These are phyloP conservation scores for Dolichopus griseipennis DNA, from an alignment of 2,888 invertebrate species.

Conservation along the genomic window DNA sequence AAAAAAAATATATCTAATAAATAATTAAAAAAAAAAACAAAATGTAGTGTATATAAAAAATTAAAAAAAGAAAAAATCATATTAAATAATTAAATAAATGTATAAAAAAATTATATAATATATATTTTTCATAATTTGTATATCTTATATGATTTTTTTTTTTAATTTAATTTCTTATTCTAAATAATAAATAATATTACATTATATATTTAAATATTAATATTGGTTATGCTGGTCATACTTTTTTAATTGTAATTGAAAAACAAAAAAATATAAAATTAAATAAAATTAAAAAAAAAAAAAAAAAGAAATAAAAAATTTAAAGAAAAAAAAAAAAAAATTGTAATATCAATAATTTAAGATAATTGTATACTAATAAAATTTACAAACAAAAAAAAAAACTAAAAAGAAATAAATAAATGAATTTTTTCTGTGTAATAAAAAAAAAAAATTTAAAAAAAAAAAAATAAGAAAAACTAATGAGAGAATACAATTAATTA, in stretches of 20 bases:
- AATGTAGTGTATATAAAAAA: no score
- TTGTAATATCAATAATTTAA: neutral
- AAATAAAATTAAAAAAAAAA: neutral
- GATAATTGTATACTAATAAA: neutral
- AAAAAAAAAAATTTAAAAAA: neutral
- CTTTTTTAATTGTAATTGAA: neutral
- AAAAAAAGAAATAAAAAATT: neutral
- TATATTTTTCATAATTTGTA: no score
- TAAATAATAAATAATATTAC: neutral
- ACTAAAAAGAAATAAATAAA: neutral
- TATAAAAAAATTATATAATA: no score
- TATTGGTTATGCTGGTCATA: constrained; percentile 6
- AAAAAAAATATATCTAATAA: no score
- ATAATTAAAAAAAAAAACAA: no score
- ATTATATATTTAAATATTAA: neutral
- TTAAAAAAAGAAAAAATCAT: no score
- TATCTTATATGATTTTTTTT: neutral
- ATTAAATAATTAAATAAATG: no score
- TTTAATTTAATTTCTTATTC: neutral
- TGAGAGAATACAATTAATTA: no score
- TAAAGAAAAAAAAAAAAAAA: neutral
- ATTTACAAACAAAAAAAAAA: no score
- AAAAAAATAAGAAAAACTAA: no score
- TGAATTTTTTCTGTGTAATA: neutral
- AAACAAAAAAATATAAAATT: neutral